Percentiles rank a stretch among this genome's conserved stretches.
phyloP scores from a whole-genome alignment of 2,888 invertebrate species.

The Hemaris fuciformis region DNA sequence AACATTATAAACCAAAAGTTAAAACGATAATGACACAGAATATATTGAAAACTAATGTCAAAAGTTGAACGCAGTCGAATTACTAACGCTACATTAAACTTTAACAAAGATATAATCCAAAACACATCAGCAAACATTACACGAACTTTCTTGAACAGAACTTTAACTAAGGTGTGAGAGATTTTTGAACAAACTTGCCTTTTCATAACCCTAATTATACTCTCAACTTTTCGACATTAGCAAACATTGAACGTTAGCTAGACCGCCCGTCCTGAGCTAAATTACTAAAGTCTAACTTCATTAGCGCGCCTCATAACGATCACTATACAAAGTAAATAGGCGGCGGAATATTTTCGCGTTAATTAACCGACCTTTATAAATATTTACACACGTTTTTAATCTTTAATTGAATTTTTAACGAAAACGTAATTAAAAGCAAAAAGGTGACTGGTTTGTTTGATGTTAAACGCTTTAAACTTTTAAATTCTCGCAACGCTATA shows the following conservation, averaged over 20 bases:
- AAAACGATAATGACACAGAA: too few relatives aligned
- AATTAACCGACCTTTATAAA: conserved; percentile 6
- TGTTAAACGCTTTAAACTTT: not conserved
- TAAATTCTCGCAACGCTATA: not conserved
- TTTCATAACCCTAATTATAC: conserved; percentile 51
- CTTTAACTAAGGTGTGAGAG: conserved; percentile 11
- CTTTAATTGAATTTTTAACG: not conserved
- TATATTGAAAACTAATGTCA: too few relatives aligned
- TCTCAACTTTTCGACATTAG: conserved; percentile 52
- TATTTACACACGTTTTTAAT: not conserved
- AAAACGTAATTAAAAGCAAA: not conserved
- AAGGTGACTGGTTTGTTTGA: not conserved
- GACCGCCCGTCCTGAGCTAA: conserved; percentile 31
- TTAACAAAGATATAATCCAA: not conserved
- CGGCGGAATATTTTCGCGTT: conserved; percentile 15
- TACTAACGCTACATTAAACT: not conserved
- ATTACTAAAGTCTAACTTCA: conserved; percentile 52
- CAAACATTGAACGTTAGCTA: conserved; percentile 38
- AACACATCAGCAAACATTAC: not conserved
- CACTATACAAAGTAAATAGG: conserved; percentile 22
- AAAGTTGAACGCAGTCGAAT: not conserved
- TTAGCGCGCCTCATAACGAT: conserved; percentile 26
- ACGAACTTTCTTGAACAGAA: conserved; percentile 7
- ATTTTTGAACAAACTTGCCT: conserved; percentile 42
- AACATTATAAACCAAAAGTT: too few relatives aligned